Conservation (phyloP, 1,140 invertebrate genomes). For the Leptinotarsa undecemlineata region DNA sequence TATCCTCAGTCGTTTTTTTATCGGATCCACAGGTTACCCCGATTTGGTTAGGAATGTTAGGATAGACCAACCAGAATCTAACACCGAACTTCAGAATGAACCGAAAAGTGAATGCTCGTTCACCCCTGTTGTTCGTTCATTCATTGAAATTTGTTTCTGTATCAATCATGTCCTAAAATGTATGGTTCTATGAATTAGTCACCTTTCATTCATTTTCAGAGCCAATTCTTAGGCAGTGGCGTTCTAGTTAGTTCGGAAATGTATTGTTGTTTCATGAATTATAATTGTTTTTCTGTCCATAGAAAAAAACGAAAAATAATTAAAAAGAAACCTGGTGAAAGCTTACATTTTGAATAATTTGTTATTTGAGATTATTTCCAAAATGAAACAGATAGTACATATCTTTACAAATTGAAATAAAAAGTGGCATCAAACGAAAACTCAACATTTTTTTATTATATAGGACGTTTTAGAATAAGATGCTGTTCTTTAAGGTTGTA, state of each 20-base stretch:
- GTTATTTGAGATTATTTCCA: too few species aligned
- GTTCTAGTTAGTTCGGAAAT: not conserved
- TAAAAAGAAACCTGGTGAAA: too few species aligned
- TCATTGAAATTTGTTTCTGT: not conserved
- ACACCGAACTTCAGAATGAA: not conserved
- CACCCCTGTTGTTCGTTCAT: not conserved
- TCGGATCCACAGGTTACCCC: not conserved
- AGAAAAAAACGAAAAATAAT: too few species aligned
- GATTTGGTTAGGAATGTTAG: not conserved
- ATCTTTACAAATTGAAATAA: too few species aligned
- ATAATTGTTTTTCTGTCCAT: too few species aligned
- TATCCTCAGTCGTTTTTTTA: not conserved
- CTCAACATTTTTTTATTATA: too few species aligned
- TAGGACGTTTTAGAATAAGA: too few species aligned
- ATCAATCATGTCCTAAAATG: not conserved
- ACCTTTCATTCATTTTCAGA: conserved; percentile 1
- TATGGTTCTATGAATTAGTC: not conserved
- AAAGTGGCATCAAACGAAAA: too few species aligned
- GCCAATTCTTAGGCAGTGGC: not conserved
- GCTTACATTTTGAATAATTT: too few species aligned
- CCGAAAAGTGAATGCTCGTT: not conserved
- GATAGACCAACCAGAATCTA: not conserved
- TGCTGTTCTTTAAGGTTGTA: too few species aligned
- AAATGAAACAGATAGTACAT: too few species aligned
- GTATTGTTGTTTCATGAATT: too few species aligned